These are phyloP conservation scores for Heterohyrax brucei DNA, from an alignment of 2,797 vertebrate genomes.

Conservation along the genomic window DNA sequence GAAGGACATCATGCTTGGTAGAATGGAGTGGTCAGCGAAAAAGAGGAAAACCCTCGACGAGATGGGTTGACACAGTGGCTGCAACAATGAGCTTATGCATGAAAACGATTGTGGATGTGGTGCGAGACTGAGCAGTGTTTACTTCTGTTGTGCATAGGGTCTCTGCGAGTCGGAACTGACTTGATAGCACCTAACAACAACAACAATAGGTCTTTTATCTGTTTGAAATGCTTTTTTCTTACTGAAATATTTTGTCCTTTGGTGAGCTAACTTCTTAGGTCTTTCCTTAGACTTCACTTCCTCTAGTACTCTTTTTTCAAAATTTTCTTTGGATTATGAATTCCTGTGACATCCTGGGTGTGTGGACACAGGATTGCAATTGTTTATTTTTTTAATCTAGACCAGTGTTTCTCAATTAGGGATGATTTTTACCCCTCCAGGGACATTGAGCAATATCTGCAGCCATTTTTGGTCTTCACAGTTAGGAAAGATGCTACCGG, in stretches of 20 bases:
- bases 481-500: not conserved
- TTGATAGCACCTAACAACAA: too few relatives aligned
- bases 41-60: too few relatives aligned
- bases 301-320: not conserved
- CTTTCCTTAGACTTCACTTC: conserved; percentile 5
- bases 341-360: not conserved
- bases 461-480: not conserved
- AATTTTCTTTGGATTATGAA: not conserved
- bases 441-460: not conserved
- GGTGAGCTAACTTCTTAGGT: not conserved
- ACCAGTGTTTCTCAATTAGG: not conserved
- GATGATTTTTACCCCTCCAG: too few relatives aligned
- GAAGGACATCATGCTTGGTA: too few relatives aligned
- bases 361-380: conserved; percentile 3
- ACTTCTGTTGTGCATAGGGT: too few relatives aligned
- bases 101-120: too few relatives aligned
- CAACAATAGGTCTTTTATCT: not conserved
- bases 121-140: too few relatives aligned
- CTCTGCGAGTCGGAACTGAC: too few relatives aligned
- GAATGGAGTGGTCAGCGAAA: too few relatives aligned
- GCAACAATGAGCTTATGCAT: too few relatives aligned
- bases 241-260: not conserved
- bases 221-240: conserved; percentile 42
- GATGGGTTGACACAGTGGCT: too few relatives aligned
- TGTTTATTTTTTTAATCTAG: conserved; percentile 18